A percentile compares a stretch with the other conserved stretches of the same genome.
phyloP scores from a whole-genome alignment of 1,140 invertebrate genomes.

The Mamestra configurata region DNA sequence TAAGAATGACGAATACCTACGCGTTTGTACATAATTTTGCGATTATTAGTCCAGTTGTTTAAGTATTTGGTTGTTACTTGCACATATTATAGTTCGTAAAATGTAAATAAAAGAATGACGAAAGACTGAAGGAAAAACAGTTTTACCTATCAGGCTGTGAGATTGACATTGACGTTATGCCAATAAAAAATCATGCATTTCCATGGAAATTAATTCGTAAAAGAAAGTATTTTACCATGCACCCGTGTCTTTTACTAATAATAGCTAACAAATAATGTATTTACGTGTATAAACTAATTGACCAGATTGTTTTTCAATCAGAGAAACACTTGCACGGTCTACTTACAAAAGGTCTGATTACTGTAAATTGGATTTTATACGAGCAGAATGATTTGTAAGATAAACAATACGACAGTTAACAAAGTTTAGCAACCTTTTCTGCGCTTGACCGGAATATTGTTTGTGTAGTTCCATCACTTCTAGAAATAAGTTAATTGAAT shows the following conservation, averaged over 20 bases:
- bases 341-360: conserved; percentile 36
- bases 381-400: conserved; percentile 24
- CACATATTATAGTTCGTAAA: too few species aligned
- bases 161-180: not conserved
- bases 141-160: too few species aligned
- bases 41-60: too few species aligned
- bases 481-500: not conserved
- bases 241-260: not conserved
- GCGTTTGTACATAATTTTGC: too few species aligned
- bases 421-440: conserved; percentile 29
- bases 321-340: not conserved
- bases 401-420: conserved; percentile 13
- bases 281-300: conserved; percentile 12
- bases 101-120: not conserved
- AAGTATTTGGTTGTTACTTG: too few species aligned
- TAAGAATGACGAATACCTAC: not conserved
- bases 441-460: not conserved
- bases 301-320: conserved; percentile 15
- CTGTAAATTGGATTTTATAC: conserved; percentile 25
- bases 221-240: not conserved
- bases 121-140: not conserved
- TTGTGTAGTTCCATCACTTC: not conserved
- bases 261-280: not conserved
- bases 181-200: not conserved
- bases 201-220: not conserved